A percentile compares a stretch with the other conserved stretches of the same genome.
Evolutionary conservation across 2,797 vertebrate species (phyloP).

Genomic region (Neopelma chrysocephalum): DNA sequence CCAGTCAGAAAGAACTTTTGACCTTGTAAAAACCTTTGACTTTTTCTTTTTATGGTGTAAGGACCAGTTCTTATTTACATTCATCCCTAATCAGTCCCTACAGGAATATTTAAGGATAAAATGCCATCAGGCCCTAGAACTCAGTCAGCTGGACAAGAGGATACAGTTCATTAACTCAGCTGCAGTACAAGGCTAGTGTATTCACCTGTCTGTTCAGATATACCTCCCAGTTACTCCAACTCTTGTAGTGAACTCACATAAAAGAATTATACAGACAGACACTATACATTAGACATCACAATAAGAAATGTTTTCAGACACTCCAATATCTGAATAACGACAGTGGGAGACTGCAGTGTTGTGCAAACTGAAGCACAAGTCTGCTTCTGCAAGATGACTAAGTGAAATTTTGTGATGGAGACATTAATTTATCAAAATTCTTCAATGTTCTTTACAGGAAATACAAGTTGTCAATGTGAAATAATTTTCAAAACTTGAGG

Average conservation of each 20-base stretch:
- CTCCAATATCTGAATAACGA: not conserved
- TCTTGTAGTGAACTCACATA: not conserved
- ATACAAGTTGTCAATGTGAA: not conserved
- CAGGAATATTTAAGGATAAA: constrained; percentile 34
- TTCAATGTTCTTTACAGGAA: not conserved
- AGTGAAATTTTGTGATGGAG: not conserved
- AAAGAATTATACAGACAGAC: constrained; percentile 46
- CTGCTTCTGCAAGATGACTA: not conserved
- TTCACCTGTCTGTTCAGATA: constrained; percentile 57
- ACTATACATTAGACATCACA: not conserved
- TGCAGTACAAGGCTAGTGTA: not conserved
- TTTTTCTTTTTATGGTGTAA: not conserved
- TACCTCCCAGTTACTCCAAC: constrained; percentile 46
- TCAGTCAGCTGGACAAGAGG: constrained; percentile 30
- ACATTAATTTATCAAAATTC: not conserved
- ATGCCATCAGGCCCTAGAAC: not conserved
- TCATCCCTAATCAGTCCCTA: not conserved
- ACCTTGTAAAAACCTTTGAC: not conserved
- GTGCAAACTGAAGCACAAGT: not conserved
- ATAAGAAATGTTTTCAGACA: constrained; percentile 18
- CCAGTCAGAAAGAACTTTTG: not conserved
- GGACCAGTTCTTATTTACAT: constrained; percentile 26
- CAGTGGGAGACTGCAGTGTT: not conserved
- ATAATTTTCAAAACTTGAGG: not conserved
- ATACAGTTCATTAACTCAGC: constrained; percentile 47